Conservation (phyloP, 2,797 vertebrate genomes). For the Crenichthys baileyi region DNA sequence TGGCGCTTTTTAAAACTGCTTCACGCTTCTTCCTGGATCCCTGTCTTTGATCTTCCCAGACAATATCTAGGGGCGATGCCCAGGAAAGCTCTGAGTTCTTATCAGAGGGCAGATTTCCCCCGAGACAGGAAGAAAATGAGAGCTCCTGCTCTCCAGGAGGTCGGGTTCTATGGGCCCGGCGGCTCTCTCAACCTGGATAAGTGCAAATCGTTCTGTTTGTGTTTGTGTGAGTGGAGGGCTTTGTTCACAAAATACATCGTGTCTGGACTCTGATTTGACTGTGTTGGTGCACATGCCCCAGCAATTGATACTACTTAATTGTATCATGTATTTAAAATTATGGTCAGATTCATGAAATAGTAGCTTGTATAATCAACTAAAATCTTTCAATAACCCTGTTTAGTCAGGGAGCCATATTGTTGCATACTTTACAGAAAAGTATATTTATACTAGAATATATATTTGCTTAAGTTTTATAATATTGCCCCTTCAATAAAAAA, state of each 20-base stretch:
- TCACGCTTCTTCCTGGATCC: conserved; percentile 63
- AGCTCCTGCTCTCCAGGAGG: conserved; percentile 75
- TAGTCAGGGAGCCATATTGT: background rate
- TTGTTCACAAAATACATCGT: conserved; percentile 28
- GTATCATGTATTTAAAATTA: background rate
- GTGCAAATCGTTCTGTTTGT: conserved; percentile 35
- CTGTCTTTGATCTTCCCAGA: conserved; percentile 76
- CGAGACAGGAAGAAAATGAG: conserved; percentile 79
- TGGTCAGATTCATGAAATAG: background rate
- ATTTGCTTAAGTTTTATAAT: background rate
- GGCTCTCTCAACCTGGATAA: conserved; percentile 64
- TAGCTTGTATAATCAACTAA: too few relatives aligned
- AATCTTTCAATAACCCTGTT: background rate
- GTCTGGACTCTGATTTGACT: conserved; percentile 10
- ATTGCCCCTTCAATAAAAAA: background rate
- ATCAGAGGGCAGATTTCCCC: conserved; percentile 82
- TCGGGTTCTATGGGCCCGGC: conserved; percentile 57
- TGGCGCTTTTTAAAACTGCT: conserved; percentile 52
- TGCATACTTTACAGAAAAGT: background rate
- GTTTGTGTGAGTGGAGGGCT: conserved; percentile 31
- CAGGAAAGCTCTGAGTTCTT: conserved; percentile 77
- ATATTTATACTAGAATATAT: background rate
- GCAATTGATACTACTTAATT: background rate
- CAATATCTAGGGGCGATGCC: conserved; percentile 78
- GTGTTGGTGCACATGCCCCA: conserved; percentile 5